These are phyloP conservation scores for Aphelenchoides besseyi DNA, from an alignment of 1,140 invertebrate genomes.

Conservation along the genomic window DNA sequence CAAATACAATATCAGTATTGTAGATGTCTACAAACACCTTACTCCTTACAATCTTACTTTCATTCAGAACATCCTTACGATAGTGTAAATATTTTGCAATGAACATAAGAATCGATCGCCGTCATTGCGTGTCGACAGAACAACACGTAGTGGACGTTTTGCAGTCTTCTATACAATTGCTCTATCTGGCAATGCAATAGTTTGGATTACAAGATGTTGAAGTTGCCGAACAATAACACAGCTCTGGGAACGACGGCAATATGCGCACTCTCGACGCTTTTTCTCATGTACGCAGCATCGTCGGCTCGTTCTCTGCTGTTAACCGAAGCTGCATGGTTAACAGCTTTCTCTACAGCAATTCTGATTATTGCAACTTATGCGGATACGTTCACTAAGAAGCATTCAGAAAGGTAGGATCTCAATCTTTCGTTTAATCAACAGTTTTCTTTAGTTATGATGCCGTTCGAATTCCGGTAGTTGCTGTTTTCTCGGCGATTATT, in stretches of 20 bases:
- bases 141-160: constrained; percentile 6
- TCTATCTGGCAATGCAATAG: too few species aligned
- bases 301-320: constrained; percentile 46
- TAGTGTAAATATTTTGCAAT: too few species aligned
- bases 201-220: neutral
- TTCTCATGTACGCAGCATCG: constrained; percentile 55
- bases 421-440: constrained; percentile 17
- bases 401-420: constrained; percentile 17
- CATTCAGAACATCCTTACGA: too few species aligned
- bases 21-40: too few species aligned
- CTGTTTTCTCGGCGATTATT: constrained; percentile 60
- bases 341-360: constrained; percentile 56
- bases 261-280: constrained; percentile 42
- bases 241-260: neutral
- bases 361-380: constrained; percentile 44
- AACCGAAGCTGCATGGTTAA: constrained; percentile 54
- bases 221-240: neutral
- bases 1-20: too few species aligned
- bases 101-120: too few species aligned
- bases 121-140: too few species aligned
- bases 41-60: too few species aligned
- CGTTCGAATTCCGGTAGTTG: constrained; percentile 55
- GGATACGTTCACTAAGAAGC: constrained; percentile 43
- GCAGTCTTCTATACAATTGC: neutral
- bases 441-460: constrained; percentile 51